phyloP scores from a whole-genome alignment of 2,888 invertebrate genomes.

The Taphrorychus bicolor region DNA sequence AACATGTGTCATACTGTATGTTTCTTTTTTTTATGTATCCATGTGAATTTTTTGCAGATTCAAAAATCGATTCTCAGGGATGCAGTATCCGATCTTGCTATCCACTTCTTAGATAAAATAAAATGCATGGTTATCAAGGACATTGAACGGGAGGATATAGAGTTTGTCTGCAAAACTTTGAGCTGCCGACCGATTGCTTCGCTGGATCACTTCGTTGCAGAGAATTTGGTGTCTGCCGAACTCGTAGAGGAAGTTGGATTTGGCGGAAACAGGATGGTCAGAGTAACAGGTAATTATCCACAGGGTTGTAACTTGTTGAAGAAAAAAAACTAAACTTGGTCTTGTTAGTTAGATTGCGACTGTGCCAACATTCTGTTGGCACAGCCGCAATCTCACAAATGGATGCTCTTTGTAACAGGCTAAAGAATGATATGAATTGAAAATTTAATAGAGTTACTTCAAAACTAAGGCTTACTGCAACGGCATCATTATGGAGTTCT shows the following conservation, averaged over 20 bases:
- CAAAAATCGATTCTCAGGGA: constrained; percentile 85
- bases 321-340: too few relatives aligned
- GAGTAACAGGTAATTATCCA: constrained; percentile 60
- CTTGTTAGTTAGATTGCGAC: too few relatives aligned
- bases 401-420: too few relatives aligned
- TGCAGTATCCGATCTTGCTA: constrained; percentile 94
- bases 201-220: constrained; percentile 95
- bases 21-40: constrained; percentile 10
- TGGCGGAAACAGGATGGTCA: constrained; percentile 89
- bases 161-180: constrained; percentile 95
- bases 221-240: constrained; percentile 91
- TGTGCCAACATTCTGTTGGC: too few relatives aligned
- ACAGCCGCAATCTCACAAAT: too few relatives aligned
- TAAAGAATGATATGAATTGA: too few relatives aligned
- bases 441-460: too few relatives aligned
- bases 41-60: too few relatives aligned
- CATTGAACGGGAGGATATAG: constrained; percentile 97
- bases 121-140: constrained; percentile 99
- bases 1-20: background rate
- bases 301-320: background rate
- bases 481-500: too few relatives aligned
- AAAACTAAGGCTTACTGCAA: too few relatives aligned
- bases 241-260: constrained; percentile 92
- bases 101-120: constrained; percentile 98
- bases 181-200: constrained; percentile 97